A percentile compares a stretch with the other conserved stretches of the same genome.
Evolutionary conservation across 2,888 invertebrate species (phyloP).

Genomic region (Orthosia incerta): DNA sequence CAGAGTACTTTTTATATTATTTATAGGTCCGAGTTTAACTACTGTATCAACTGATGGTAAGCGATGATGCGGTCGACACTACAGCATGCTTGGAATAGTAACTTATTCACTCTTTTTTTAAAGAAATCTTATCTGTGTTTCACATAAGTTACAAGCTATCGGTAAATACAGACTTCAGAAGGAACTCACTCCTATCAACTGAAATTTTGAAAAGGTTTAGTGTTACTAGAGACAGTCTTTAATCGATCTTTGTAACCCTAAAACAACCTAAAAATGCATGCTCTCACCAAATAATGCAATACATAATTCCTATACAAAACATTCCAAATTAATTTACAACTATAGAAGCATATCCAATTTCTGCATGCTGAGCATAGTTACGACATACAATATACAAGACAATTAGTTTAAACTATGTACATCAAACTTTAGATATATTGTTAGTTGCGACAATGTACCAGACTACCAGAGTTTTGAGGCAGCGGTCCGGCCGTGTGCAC

Average conservation of each 20-base stretch:
- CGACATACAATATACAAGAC: slow-evolving; percentile 22
- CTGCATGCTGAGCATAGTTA: slow-evolving; percentile 17
- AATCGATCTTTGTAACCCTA: neutral
- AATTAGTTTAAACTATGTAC: slow-evolving; percentile 34
- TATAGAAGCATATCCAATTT: slow-evolving; percentile 13
- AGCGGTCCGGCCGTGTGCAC: slow-evolving; percentile 38
- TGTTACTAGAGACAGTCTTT: neutral
- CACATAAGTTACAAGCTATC: no score
- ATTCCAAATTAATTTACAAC: slow-evolving; percentile 32
- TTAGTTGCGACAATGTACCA: slow-evolving; percentile 12
- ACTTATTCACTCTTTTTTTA: neutral
- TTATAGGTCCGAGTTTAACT: neutral
- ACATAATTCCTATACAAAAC: slow-evolving; percentile 4
- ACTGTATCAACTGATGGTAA: neutral
- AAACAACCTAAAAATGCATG: neutral
- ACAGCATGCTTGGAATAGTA: neutral
- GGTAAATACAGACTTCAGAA: neutral
- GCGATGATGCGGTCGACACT: neutral
- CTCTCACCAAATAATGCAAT: slow-evolving; percentile 2
- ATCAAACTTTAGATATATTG: slow-evolving; percentile 9
- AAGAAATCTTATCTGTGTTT: no score
- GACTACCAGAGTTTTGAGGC: slow-evolving; percentile 22
- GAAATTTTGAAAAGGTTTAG: neutral
- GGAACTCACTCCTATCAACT: neutral
- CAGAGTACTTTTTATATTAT: neutral